These are phyloP conservation scores for Neotragus moschatus DNA, from an alignment of 2,113 vertebrate genomes.

Conservation along the genomic window DNA sequence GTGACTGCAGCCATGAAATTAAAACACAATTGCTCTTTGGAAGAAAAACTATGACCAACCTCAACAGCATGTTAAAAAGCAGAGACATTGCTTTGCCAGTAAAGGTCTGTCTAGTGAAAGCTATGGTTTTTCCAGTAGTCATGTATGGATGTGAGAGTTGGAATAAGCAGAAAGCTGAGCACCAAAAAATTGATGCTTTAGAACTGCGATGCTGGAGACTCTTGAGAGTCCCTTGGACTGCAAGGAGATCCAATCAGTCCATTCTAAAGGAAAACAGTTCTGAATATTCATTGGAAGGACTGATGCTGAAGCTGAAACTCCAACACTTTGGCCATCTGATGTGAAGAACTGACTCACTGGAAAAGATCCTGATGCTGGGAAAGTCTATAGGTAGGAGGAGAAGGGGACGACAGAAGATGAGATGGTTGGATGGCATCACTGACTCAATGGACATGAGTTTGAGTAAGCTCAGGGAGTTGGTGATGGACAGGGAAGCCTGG, in stretches of 20 bases:
- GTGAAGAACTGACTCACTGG: fast-evolving
- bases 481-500: background rate
- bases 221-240: background rate
- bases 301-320: background rate
- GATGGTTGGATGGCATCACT: background rate
- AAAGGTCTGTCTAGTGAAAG: background rate
- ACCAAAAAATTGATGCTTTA: background rate
- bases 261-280: background rate
- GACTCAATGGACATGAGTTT: background rate
- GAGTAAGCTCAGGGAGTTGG: background rate
- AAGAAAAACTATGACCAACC: background rate
- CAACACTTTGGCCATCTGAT: background rate
- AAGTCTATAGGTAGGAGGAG: background rate
- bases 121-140: background rate
- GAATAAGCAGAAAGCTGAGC: fast-evolving
- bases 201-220: background rate
- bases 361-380: background rate
- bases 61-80: background rate
- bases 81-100: background rate
- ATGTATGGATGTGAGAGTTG: background rate
- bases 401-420: background rate
- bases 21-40: background rate
- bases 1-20: background rate
- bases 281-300: background rate
- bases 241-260: background rate